Base-by-base conservation (phyloP, 1,140 invertebrate species). In the Drosophila malerkotliana region DNA sequence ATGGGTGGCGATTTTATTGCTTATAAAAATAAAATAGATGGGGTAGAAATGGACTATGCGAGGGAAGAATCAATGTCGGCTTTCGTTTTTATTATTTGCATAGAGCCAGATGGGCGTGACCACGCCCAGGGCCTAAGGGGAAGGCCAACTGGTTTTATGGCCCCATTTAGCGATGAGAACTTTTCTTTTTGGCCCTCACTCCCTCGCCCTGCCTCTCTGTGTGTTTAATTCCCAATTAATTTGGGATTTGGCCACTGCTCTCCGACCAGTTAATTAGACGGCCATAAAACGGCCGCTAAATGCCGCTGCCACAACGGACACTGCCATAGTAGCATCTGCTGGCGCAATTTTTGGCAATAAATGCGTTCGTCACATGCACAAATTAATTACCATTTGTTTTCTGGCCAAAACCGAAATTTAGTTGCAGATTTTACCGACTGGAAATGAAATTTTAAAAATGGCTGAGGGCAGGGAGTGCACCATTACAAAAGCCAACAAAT, bases 211-310 rank as follows among this genome's bases (percentile, higher is more conserved):
- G 48, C 37, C 41, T 44, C 24, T 7, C 64, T 8, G n/a, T 32
- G 49, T 64, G 32, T 57, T 69, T 85, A 85, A 85, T 85, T 88
- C 82, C 82, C 78, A 85, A 85, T 85, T 85, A 87, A 85, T 85
- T 85, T 82, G 62, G 83, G 82, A 87, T 85, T 85, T 87, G 54
- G 51, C 66, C 66, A 49, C 18, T 9, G 59, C 71, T 52, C 54
- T 48, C 48, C 72, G 60, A 49, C 72, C 60, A 75, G 72, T 67
- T 76, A 75, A 75, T 75, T 75, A 75, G 62, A 59, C 30, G 28
- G 61, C 72, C 61, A 75, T 75, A 67, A 75, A 74, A 52, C 49
- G 60, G 60, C 48, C 71, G 61, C 61, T 72, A 59, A 72, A 72
- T 72, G 37, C 47, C 15, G 37, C 8, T 30, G 37, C 47, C 15